Evolutionary conservation across 2,888 invertebrate genomes (phyloP), one percentile per base, ranked within the genome.

Genomic region (Anthophora plumipes): DNA sequence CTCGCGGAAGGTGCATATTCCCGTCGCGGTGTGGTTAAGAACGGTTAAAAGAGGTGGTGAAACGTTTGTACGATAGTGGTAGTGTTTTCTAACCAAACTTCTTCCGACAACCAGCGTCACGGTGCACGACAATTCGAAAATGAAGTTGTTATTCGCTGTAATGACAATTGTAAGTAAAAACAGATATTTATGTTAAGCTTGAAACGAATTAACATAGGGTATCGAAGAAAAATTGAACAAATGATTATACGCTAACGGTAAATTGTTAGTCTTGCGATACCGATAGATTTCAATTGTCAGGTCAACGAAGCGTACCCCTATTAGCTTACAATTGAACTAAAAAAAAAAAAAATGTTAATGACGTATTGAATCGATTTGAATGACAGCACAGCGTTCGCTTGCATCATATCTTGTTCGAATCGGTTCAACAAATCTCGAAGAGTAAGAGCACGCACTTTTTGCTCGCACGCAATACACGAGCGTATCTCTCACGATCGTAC

Each of bases 111-210:
- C 17, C 55, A n/a, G 5, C n/a, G 11, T 17, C 52, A 1, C 25
- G 43, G 14, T 22, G 46, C 12, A n/a, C 12, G 22, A 64, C 11
- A 25, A 4, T 9, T 37, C 25, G 43, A 66, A 66, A 22, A 80
- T 80, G 80, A 69, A 50, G 31, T 50, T 31, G 8, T 20, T 67
- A 20, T n/a, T 71, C 2, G 22, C 20, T 25, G 6, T 70, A 14
- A 12, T 71, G n/a, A 64, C 52, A 41, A 63, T 75, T 37, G 81
- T 81, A 75, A 81, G 81, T 81, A 55, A 22, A 59, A 31, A 17
- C n/a, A 9, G 17, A 17, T 39, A 4, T 14, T 59, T 31, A 12
- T 48, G 11, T 25, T 14, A 20, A 22, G 5, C 22, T 6, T 37
- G 12, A 3, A 31, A 31, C 31, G 31, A 31, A 4, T 63, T 31